Evolutionary conservation across 1,140 invertebrate species (phyloP).

Genomic region (Berghia stephanieae): DNA sequence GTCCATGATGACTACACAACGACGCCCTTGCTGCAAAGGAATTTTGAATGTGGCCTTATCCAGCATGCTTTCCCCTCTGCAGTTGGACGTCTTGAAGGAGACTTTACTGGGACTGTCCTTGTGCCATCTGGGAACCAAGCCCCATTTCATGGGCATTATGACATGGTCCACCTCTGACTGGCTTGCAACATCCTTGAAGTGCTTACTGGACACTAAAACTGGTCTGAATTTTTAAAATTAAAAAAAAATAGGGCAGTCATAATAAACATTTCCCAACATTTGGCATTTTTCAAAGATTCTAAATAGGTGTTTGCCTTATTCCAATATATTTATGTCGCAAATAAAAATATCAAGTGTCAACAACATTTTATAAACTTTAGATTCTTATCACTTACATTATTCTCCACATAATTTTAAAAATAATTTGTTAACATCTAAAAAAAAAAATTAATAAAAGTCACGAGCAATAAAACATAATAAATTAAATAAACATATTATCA

Average conservation of each 20-base stretch:
- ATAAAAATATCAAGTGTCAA: too few species aligned
- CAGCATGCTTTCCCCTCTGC: constrained; percentile 77
- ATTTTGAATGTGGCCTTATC: constrained; percentile 76
- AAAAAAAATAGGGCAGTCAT: background rate
- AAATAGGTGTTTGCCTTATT: too few species aligned
- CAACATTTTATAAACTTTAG: too few species aligned
- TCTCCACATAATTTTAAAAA: too few species aligned
- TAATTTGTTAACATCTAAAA: too few species aligned
- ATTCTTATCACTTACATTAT: too few species aligned
- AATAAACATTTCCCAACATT: background rate
- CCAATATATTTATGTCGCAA: too few species aligned
- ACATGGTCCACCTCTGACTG: constrained; percentile 43
- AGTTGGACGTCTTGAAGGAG: constrained; percentile 81
- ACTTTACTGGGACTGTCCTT: constrained; percentile 77
- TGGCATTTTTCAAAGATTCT: too few species aligned
- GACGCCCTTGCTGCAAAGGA: constrained; percentile 74
- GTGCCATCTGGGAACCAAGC: constrained; percentile 84
- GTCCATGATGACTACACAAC: constrained; percentile 82
- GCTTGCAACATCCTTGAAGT: constrained; percentile 65
- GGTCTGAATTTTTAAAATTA: constrained; percentile 65
- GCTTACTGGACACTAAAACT: constrained; percentile 74
- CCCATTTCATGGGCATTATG: constrained; percentile 73
- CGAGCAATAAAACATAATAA: too few species aligned
- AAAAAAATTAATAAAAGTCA: too few species aligned
- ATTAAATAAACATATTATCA: too few species aligned